Base-by-base conservation (phyloP, 2,113 vertebrate species). In the Seriola dumerili region DNA sequence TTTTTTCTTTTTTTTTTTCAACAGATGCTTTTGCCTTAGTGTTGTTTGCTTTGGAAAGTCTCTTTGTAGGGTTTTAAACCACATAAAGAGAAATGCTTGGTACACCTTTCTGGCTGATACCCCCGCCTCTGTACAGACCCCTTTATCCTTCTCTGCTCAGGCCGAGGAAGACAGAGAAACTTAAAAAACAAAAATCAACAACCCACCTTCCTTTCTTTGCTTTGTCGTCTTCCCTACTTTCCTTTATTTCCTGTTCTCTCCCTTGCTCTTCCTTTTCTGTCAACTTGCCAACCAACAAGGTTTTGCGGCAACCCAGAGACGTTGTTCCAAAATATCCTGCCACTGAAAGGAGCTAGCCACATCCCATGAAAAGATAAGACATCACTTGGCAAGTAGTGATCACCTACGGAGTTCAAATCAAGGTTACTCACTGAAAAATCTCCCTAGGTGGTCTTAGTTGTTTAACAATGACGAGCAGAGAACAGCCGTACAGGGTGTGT, bases 101-200 rank as follows among this genome's bases (percentile, higher is more conserved):
- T 17, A 54, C 21, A 80, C 48, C 71, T 61, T 38, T 23, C 61
- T 65, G 79, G 79, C 83, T 88, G 29, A 72, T 32, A 40, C 40
- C 46, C 16, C 65, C 34, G 17, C 72, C 63, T 69, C 34, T 79
- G 12, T 71, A 0, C 19, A 72, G 59, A 65, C 50, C 1, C 36
- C 61, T 42, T 29, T 19, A 63, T 40, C n/a, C 19, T 46, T 58
- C 50, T 71, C 81, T 85, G 46, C 59, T 81, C 36, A 36, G 48
- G 16, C 44, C 76, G 32, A 67, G 54, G 21, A 50, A 76, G 0
- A 40, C 54, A 44, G 23, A 29, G 4, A 32, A 72, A 44, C 50
- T 44, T 61, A 16, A 69, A 44, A 38, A 52, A 64, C 19, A n/a
- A 63, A 76, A 58, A 8, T 3, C 12, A 38, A 62, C 14, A 83